Base-by-base conservation (phyloP, 2,797 vertebrate genomes). In the Emys orbicularis region DNA sequence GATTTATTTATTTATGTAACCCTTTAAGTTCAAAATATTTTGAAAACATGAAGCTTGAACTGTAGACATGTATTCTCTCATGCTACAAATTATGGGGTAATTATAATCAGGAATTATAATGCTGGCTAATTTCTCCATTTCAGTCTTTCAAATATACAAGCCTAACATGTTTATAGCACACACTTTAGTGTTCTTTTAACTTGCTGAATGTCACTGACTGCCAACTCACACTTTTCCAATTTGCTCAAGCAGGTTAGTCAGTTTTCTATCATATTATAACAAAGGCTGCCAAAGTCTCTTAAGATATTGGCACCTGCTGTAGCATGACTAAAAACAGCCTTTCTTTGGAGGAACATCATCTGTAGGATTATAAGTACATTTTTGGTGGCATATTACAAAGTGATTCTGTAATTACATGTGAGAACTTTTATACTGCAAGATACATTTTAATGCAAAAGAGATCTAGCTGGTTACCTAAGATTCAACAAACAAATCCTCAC, bases 11-110 rank as follows among this genome's bases (percentile, higher is more conserved):
- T 13, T n/a, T 83, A 34, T 88, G 50, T 88, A 76, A 47, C 25
- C 37, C 93, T 94, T 90, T 87, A 88, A 96, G 56, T 90, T 88
- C 18, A 47, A 76, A 44, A 76, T 47, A 76, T 76, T 47, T 76
- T 84, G 74, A 79, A 50, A 94, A 77, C 29, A 41, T 79, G 74
- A 29, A 84, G 6, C 12, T 81, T 47, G 12, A 84, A 34, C 12
- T 59, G 25, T 47, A 65, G 68, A 92, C 91, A 86, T 53, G 9
- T 57, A 92, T 16, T 37, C 16, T 34, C 12, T 86, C 53, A 76
- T 76, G 27, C 49, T 94, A 29, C 53, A 96, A 90, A 88, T 79
- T 89, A 41, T 16, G 88, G 56, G 21, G 1, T 16, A 96, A 81
- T 57, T n/a, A 85, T 82, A 90, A 93, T 8, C 12, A 91, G 41